phyloP scores from a whole-genome alignment of 2,113 vertebrate genomes.

The Pomatorhinus ruficollis region DNA sequence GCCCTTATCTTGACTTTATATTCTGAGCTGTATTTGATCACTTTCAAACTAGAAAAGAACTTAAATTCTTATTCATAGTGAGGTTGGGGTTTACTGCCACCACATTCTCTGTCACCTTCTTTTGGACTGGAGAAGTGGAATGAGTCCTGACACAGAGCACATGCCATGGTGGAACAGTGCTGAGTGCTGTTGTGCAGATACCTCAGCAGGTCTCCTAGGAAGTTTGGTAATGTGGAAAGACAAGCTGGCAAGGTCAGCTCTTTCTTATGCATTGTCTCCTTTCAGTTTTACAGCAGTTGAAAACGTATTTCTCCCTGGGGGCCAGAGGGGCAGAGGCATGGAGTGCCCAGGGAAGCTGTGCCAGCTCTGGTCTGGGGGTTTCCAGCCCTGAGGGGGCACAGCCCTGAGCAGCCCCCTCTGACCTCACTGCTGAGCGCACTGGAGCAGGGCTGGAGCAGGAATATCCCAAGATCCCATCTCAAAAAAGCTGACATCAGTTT shows the following conservation, averaged over 20 bases:
- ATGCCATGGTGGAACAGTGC: background rate
- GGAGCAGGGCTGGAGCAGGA: fast-evolving
- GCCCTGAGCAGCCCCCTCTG: background rate
- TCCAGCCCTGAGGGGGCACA: background rate
- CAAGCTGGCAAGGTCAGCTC: background rate
- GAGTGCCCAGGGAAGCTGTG: background rate
- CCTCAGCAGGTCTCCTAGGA: background rate
- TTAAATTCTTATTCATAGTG: background rate
- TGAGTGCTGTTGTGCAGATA: background rate
- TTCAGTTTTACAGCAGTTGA: background rate
- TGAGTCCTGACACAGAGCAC: background rate
- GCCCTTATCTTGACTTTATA: background rate
- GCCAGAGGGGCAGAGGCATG: fast-evolving
- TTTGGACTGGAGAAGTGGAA: background rate
- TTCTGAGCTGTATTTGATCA: background rate
- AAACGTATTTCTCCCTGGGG: background rate
- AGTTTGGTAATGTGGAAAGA: background rate
- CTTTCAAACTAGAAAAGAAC: background rate
- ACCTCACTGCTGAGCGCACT: background rate
- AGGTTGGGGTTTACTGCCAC: background rate
- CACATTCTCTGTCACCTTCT: background rate
- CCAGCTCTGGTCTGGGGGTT: fast-evolving
- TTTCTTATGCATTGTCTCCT: background rate
- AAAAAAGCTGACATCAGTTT: background rate
- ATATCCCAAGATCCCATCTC: background rate